Base-by-base conservation (phyloP, 2,797 vertebrate genomes). In the Crenichthys baileyi region DNA sequence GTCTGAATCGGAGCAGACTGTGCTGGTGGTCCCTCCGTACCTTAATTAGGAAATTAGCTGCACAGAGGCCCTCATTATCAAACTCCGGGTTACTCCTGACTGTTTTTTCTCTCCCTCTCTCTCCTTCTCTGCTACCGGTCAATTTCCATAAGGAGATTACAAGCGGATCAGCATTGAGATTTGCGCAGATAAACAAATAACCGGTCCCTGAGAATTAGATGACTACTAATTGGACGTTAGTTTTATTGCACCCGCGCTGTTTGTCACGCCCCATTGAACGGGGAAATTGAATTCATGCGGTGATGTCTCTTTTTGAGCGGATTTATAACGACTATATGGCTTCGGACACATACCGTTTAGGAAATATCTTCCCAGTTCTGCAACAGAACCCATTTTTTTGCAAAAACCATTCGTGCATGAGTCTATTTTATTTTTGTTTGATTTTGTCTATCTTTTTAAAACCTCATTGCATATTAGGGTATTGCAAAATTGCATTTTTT, bases 1-100 rank as follows among this genome's bases (percentile, higher is more conserved):
- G 84, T 75, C 79, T 82, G 86, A 91, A 90, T 85, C 85, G 55
- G 84, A 48, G 84, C 92, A 93, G 79, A 85, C 96, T 87, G 92
- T 90, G 94, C 94, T 95, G 96, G 96, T 97, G 97, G 96, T 97
- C 96, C 67, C 93, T 81, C 77, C 72, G 90, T 87, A 89, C 90
- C 92, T 96, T 97, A 97, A 97, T 97, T 96, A 95, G 95, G 92
- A 95, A 95, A 97, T 96, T 95, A 96, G 82, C 94, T 91, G 78
- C 92, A 93, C 90, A 91, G 88, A 95, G 92, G 91, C 90, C 91
- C 94, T 96, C 95, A 96, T 96, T 97, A 97, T 93, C 91, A 79
- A 95, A 90, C 88, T 90, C 89, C 79, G 81, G 85, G 91, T 94
- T 91, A 87, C 85, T 91, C 79, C 83, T 77, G 84, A 90, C 87